Evolutionary conservation across 2,113 vertebrate genomes (phyloP).

Genomic region (Xiphias gladius): DNA sequence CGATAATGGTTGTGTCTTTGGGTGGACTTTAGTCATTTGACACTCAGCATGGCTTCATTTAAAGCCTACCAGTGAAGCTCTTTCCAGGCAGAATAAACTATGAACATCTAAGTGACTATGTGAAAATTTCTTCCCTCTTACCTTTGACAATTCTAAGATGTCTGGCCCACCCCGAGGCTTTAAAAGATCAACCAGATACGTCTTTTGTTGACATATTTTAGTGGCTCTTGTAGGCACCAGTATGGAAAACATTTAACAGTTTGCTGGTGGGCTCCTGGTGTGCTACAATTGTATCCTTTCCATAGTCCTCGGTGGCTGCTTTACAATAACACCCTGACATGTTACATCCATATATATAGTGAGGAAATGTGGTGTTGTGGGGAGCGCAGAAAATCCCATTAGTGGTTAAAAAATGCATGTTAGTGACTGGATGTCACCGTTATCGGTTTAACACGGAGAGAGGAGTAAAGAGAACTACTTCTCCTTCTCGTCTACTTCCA

Average conservation of each 20-base stretch:
- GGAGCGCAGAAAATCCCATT: conserved; percentile 28
- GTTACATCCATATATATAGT: conserved; percentile 56
- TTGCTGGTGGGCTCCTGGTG: conserved; percentile 19
- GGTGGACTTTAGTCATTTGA: conserved; percentile 19
- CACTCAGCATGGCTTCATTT: neutral
- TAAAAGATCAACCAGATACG: conserved; percentile 7
- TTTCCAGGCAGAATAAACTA: neutral
- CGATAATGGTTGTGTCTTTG: conserved; percentile 1
- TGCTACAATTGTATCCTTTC: neutral
- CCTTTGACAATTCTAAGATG: conserved; percentile 24
- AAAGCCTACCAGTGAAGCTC: neutral
- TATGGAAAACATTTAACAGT: conserved; percentile 47
- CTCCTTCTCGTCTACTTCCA: neutral
- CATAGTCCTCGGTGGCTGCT: conserved; percentile 8
- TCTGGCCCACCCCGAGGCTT: conserved; percentile 22
- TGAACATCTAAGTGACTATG: conserved; percentile 7
- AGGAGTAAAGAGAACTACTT: conserved; percentile 2
- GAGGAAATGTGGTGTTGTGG: conserved; percentile 31
- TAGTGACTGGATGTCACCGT: conserved; percentile 36
- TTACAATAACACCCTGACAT: conserved; percentile 70
- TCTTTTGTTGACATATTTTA: conserved; percentile 66
- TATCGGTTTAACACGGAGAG: conserved; percentile 48
- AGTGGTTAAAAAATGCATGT: conserved; percentile 43
- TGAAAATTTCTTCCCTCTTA: conserved; percentile 10
- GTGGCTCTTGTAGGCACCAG: conserved; percentile 46